A percentile compares a stretch with the other conserved stretches of the same genome.
Conservation (phyloP, 2,888 invertebrate species). For the Drosophila infuscata region DNA sequence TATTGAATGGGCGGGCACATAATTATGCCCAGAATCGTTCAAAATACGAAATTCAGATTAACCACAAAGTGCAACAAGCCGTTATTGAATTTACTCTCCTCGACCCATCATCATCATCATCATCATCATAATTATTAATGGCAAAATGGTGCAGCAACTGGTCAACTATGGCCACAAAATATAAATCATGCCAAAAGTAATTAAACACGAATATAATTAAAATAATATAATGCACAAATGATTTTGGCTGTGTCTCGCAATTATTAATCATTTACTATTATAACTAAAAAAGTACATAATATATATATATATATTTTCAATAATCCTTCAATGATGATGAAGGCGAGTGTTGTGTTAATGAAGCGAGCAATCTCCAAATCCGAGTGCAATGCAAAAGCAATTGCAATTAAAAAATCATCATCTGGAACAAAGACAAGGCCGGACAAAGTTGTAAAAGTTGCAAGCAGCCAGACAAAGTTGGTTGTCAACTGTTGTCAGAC, state of each 20-base stretch:
- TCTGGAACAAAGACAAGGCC: slow-evolving; percentile 54
- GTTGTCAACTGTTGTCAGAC: slow-evolving; percentile 66
- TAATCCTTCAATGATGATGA: slow-evolving; percentile 42
- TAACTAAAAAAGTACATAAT: not conserved
- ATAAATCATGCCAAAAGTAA: slow-evolving; percentile 12
- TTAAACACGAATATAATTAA: slow-evolving; percentile 15
- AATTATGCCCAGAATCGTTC: slow-evolving; percentile 51
- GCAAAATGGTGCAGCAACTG: slow-evolving; percentile 13
- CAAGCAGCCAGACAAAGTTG: slow-evolving; percentile 56
- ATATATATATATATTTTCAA: slow-evolving; percentile 10
- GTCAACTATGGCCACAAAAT: slow-evolving; percentile 17
- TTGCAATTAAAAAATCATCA: slow-evolving; percentile 79
- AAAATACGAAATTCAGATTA: slow-evolving; percentile 64
- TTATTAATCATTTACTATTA: too few relatives aligned
- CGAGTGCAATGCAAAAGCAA: slow-evolving; percentile 49
- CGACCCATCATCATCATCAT: slow-evolving; percentile 23
- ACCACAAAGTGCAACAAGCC: slow-evolving; percentile 60
- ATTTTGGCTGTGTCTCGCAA: not conserved
- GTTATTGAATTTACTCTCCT: slow-evolving; percentile 30
- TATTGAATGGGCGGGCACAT: slow-evolving; percentile 46
- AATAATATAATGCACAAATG: not conserved
- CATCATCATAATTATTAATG: slow-evolving; percentile 37
- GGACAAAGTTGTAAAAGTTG: slow-evolving; percentile 64
- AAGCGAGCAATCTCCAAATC: slow-evolving; percentile 53
- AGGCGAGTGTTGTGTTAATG: slow-evolving; percentile 51